Evolutionary conservation across 37 sponge, comb jelly and placozoan species (phyloP).

Genomic region (Ephydatia muelleri): DNA sequence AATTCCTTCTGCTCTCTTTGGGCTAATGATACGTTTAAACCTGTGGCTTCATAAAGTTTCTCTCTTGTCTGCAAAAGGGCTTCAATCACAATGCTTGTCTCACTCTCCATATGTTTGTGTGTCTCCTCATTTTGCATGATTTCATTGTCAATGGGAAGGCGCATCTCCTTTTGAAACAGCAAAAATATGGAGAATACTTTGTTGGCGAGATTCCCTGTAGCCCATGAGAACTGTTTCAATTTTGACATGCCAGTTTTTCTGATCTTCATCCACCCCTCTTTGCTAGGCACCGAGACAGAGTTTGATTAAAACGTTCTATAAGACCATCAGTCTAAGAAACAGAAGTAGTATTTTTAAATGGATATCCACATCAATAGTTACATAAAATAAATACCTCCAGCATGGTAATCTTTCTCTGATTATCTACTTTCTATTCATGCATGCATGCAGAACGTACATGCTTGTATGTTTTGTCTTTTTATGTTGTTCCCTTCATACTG

Average conservation of each 20-base stretch:
- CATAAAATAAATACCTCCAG: conserved; percentile 8
- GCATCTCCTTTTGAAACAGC: not conserved
- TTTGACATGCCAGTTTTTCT: conserved; percentile 12
- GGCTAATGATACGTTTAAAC: conserved; percentile 23
- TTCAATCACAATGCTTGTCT: not conserved
- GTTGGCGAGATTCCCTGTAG: conserved; percentile 29
- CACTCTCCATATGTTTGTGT: not conserved
- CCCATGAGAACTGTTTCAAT: conserved; percentile 24
- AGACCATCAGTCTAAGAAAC: conserved; percentile 38
- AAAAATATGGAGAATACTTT: conserved; percentile 32
- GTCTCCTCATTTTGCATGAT: not conserved
- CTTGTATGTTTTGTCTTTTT: too few relatives aligned
- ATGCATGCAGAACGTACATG: too few relatives aligned
- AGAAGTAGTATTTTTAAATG: not conserved
- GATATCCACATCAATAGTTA: not conserved
- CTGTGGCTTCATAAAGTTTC: conserved; percentile 1
- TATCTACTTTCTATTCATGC: too few relatives aligned
- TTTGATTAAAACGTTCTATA: conserved; percentile 31
- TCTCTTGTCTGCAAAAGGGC: conserved; percentile 12
- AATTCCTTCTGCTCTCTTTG: conserved; percentile 39
- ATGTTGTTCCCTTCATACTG: too few relatives aligned
- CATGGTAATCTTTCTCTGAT: too few relatives aligned
- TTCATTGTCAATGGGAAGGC: not conserved
- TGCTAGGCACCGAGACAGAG: conserved; percentile 20
- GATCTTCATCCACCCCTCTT: conserved; percentile 30